Base-by-base conservation (phyloP, 2,113 vertebrate genomes). In the Rhegmatorhina hoffmannsi region DNA sequence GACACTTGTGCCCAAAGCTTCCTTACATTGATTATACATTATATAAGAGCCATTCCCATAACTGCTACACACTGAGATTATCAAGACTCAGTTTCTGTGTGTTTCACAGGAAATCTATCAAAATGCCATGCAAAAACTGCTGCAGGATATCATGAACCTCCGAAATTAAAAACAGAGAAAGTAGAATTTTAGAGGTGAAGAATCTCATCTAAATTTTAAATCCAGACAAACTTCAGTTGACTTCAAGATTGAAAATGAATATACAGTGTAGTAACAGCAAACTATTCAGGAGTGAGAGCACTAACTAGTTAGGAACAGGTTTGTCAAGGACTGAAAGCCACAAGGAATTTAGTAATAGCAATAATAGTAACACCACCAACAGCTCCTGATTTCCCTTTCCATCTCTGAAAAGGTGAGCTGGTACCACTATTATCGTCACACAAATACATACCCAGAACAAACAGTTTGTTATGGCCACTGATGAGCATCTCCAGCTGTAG, bases 261-360 rank as follows among this genome's bases (percentile, higher is more conserved):
- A 56, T 5, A 70, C 28, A 40, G 7, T 5, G 0, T 23, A 66
- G 72, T 10, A 73, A 13, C 19, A 52, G 34, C 29, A 34, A 68
- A 58, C 29, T 24, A 11, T 46, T 55, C 20, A 17, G 53, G 20
- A 68, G 21, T 0, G 2, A 63, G 18, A 77, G 2, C 34, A 31
- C 23, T 23, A 15, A 0, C 0, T 8, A 40, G 25, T 13, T 11
- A 36, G 25, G 53, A 19, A 29, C 25, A 49, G 0, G 0, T 44
- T 0, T 55, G 38, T 31, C 38, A 84, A 46, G 38, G 38, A 87
- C 7, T 47, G 25, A 55, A 86, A 78, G 21, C 19, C 29, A 56
- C 26, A 44, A 1, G 25, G 11, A 36, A 43, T 34, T 81, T 25
- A 72, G n/a, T 4, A 81, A 17, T 20, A 50, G 50, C 50, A 52